phyloP scores from a whole-genome alignment of 2,113 vertebrate species.

The Hippocampus barbouri region DNA sequence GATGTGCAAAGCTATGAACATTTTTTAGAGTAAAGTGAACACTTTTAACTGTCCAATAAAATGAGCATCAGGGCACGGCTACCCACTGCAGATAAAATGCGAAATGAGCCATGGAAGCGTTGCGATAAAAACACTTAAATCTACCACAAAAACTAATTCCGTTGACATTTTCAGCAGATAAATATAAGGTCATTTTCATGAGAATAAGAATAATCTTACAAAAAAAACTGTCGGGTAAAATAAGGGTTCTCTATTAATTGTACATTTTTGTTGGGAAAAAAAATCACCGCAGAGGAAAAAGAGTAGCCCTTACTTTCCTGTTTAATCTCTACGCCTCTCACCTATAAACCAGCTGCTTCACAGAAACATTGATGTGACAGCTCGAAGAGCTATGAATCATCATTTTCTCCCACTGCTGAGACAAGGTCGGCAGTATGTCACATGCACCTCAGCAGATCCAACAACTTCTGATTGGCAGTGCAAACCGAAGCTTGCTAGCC shows the following conservation, averaged over 20 bases:
- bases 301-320: background rate
- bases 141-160: too few species aligned
- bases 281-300: background rate
- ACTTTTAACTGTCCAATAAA: too few species aligned
- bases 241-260: background rate
- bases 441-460: slow-evolving; percentile 19
- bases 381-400: slow-evolving; percentile 46
- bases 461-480: slow-evolving; percentile 24
- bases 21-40: too few species aligned
- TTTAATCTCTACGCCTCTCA: background rate
- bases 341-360: slow-evolving; percentile 10
- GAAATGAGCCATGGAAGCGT: too few species aligned
- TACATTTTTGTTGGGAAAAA: background rate
- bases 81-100: too few species aligned
- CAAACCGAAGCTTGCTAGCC: slow-evolving; percentile 7
- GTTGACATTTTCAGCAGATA: background rate
- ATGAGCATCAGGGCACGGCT: too few species aligned
- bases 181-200: background rate
- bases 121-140: too few species aligned
- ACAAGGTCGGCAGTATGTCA: slow-evolving; percentile 31
- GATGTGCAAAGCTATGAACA: too few species aligned
- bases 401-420: slow-evolving; percentile 25
- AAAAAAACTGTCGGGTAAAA: background rate
- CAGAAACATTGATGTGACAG: slow-evolving; percentile 34
- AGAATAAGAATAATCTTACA: background rate